Evolutionary conservation across 2,888 invertebrate species (phyloP), one percentile per base, ranked within the genome.

Genomic region (Cerastoderma edule): DNA sequence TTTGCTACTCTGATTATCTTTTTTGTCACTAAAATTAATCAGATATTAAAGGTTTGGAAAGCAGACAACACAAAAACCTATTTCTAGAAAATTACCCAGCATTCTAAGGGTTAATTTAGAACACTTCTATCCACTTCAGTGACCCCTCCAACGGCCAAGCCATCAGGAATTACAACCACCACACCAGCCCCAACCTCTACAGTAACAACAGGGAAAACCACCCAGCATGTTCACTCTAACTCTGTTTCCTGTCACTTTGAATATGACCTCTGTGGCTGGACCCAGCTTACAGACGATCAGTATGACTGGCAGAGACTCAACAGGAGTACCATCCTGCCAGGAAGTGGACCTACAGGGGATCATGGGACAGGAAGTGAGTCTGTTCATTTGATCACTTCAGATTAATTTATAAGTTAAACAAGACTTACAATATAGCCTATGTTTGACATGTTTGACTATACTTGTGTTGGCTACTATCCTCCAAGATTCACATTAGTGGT

Each of bases 341-440:
- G 71, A 2, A 89, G 88, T 30, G 89, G 89, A 46, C 89, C 89
- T 8, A 53, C 53, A 6, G 46, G 54, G 24, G 89, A 89, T 63
- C 88, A 89, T 68, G 90, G 90, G 22, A 78, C 86, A 54, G 87
- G 88, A 71, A 77, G 89, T 89, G 78, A 83, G 88, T 80, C 24
- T n/a, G n/a, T n/a, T n/a, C n/a, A n/a, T n/a, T n/a, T n/a, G n/a
- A n/a, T n/a, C n/a, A n/a, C n/a, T n/a, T n/a, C n/a, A n/a, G n/a
- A n/a, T n/a, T n/a, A n/a, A n/a, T n/a, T n/a, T n/a, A n/a, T n/a
- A n/a, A n/a, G n/a, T n/a, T n/a, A n/a, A n/a, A n/a, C n/a, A n/a
- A n/a, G n/a, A n/a, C n/a, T n/a, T n/a, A n/a, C n/a, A n/a, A n/a
- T n/a, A n/a, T n/a, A n/a, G n/a, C n/a, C n/a, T n/a, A n/a, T n/a